A percentile compares a stretch with the other conserved stretches of the same genome.
phyloP scores from a whole-genome alignment of 2,113 vertebrate species.

The Brienomyrus longianalis region DNA sequence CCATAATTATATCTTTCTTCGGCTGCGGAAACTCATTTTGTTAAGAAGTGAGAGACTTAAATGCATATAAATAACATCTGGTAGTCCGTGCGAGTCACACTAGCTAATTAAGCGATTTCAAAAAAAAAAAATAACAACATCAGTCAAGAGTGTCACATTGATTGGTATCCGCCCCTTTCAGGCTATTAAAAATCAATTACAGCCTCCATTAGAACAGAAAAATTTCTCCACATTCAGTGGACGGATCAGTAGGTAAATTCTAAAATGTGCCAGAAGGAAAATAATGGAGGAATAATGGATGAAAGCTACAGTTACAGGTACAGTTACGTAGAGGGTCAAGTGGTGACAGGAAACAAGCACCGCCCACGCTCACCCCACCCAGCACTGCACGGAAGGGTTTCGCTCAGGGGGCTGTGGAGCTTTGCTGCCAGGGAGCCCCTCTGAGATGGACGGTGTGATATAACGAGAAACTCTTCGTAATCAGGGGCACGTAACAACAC shows the following conservation, averaged over 20 bases:
- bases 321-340: not conserved
- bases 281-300: not conserved
- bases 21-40: not conserved
- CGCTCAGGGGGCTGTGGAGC: not conserved
- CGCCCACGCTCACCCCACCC: not conserved
- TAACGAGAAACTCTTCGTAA: not conserved
- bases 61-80: slow-evolving; percentile 11
- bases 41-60: not conserved
- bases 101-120: not conserved
- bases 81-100: not conserved
- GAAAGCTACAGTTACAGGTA: not conserved
- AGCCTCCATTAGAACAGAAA: not conserved
- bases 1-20: not conserved
- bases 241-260: slow-evolving; percentile 1
- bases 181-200: slow-evolving; percentile 18
- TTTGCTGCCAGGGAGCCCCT: not conserved
- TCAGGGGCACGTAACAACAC: not conserved
- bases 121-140: not conserved
- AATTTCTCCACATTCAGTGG: not conserved
- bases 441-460: not conserved
- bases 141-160: not conserved
- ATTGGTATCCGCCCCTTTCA: not conserved
- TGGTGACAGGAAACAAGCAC: not conserved
- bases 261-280: not conserved
- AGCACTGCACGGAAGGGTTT: not conserved